These are phyloP conservation scores for Callipepla squamata DNA, from an alignment of 2,113 vertebrate genomes.

Conservation along the genomic window DNA sequence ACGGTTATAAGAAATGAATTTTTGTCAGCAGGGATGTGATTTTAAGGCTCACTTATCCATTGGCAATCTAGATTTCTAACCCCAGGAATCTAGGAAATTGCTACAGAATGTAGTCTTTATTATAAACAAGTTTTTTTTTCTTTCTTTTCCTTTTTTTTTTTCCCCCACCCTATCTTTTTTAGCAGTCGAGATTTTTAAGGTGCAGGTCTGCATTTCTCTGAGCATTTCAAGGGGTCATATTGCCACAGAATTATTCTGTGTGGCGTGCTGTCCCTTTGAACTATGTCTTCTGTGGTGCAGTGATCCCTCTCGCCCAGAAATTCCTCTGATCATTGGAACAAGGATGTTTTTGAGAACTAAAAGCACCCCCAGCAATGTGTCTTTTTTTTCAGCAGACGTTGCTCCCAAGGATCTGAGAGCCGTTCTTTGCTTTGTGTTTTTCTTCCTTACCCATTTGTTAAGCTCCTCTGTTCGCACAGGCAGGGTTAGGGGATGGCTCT, in stretches of 20 bases:
- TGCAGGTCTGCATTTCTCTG: slow-evolving; percentile 64
- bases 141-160: slow-evolving; percentile 48
- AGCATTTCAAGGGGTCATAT: slow-evolving; percentile 69
- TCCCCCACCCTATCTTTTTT: slow-evolving; percentile 50
- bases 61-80: slow-evolving; percentile 97
- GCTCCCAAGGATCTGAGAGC: slow-evolving; percentile 23
- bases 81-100: slow-evolving; percentile 92
- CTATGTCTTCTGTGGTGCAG: slow-evolving; percentile 54
- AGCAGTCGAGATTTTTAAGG: slow-evolving; percentile 79
- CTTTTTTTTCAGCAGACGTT: background rate
- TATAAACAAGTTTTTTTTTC: slow-evolving; percentile 84
- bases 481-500: background rate
- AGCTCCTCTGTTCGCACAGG: background rate
- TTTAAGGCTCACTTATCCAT: slow-evolving; percentile 99
- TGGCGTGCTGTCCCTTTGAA: slow-evolving; percentile 68
- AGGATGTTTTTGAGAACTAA: slow-evolving; percentile 36
- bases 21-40: slow-evolving; percentile 96
- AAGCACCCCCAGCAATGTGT: slow-evolving; percentile 29
- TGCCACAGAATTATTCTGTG: slow-evolving; percentile 63
- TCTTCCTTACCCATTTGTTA: background rate
- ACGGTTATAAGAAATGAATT: slow-evolving; percentile 98
- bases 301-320: slow-evolving; percentile 55
- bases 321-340: slow-evolving; percentile 72
- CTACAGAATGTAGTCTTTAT: slow-evolving; percentile 92
- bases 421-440: slow-evolving; percentile 9